Evolutionary conservation across 2,888 invertebrate species (phyloP).

Genomic region (Elgonia sp.): DNA sequence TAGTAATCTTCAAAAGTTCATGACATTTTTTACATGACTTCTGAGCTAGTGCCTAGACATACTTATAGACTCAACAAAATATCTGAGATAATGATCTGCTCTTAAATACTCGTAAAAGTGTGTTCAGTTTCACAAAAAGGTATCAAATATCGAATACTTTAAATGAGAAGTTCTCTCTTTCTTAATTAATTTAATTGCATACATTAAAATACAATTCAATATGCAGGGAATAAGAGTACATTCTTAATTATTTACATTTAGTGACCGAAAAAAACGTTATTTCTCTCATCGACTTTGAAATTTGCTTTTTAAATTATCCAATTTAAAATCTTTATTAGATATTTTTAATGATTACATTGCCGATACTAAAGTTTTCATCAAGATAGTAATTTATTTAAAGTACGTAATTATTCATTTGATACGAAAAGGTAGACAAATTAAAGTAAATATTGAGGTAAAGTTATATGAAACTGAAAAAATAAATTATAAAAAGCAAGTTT

Average conservation of each 20-base stretch:
- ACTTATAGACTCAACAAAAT: conserved; percentile 12
- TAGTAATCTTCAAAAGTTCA: conserved; percentile 29
- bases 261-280: no score
- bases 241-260: not conserved
- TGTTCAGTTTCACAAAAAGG: conserved; percentile 32
- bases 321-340: no score
- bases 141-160: conserved; percentile 13
- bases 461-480: no score
- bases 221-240: not conserved
- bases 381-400: no score
- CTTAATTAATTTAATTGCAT: conserved; percentile 11
- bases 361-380: no score
- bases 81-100: conserved; percentile 32
- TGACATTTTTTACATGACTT: not conserved
- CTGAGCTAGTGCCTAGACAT: not conserved
- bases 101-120: conserved; percentile 9
- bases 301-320: no score
- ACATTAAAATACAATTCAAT: not conserved
- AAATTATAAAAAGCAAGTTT: no score
- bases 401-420: no score
- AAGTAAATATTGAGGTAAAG: no score
- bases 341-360: no score
- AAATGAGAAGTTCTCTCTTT: not conserved
- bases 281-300: no score
- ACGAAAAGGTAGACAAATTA: no score